Conservation (phyloP, 2,113 vertebrate species). For the Mobula hypostoma region DNA sequence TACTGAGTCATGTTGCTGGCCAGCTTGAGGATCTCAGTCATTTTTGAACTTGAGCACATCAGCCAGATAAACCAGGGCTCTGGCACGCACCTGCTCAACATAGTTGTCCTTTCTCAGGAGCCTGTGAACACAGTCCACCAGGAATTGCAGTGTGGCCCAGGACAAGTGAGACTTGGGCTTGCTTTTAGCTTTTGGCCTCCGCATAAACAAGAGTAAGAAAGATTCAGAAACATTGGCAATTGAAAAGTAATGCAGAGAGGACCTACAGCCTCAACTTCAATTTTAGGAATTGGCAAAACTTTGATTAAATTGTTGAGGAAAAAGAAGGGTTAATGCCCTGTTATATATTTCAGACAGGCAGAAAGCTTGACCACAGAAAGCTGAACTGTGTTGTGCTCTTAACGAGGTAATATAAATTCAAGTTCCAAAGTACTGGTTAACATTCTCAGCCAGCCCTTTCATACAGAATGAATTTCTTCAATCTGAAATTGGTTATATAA, state of each 20-base stretch:
- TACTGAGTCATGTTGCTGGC: no score
- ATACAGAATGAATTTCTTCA: background rate
- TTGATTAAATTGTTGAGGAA: background rate
- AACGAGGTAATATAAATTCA: conserved; percentile 13
- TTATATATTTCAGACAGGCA: background rate
- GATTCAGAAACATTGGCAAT: background rate
- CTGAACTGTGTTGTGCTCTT: background rate
- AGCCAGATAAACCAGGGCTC: no score
- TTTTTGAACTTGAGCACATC: no score
- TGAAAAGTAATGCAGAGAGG: background rate
- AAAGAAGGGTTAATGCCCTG: background rate
- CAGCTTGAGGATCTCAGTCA: no score
- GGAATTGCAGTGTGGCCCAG: no score
- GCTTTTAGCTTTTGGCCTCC: no score
- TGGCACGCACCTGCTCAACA: no score
- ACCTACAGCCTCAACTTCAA: background rate
- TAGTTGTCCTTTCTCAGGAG: no score
- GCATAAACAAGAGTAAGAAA: background rate
- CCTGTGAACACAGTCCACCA: no score
- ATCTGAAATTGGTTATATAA: background rate
- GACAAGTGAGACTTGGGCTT: no score
- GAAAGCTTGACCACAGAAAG: background rate
- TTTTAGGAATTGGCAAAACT: background rate
- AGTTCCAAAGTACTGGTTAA: background rate
- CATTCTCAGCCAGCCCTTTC: background rate